Percentiles rank a stretch among this genome's conserved stretches.
Conservation (phyloP, 2,888 invertebrate species). For the Meliscaeva auricollis region DNA sequence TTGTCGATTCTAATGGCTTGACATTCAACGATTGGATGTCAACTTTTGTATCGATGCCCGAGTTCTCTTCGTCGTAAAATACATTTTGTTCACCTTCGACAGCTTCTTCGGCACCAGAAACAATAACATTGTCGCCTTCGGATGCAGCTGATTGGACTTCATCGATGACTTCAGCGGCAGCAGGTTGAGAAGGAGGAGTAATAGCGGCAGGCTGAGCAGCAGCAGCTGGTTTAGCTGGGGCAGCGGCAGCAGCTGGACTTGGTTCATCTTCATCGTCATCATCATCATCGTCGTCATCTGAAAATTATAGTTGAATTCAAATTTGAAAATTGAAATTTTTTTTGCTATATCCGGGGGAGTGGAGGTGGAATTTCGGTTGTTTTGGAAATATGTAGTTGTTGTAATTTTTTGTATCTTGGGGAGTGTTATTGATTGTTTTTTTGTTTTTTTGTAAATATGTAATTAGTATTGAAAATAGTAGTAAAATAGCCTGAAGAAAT, state of each 20-base stretch:
- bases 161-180: slow-evolving; percentile 78
- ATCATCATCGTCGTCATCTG: slow-evolving; percentile 87
- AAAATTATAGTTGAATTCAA: slow-evolving; percentile 79
- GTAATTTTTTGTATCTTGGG: too few relatives aligned
- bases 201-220: slow-evolving; percentile 79
- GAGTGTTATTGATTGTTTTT: too few relatives aligned
- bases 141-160: slow-evolving; percentile 53
- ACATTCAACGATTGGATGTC: slow-evolving; percentile 77
- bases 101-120: slow-evolving; percentile 77
- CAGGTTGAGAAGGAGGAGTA: slow-evolving; percentile 79
- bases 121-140: slow-evolving; percentile 60
- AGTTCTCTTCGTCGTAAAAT: slow-evolving; percentile 83
- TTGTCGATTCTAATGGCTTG: slow-evolving; percentile 74
- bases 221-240: slow-evolving; percentile 82
- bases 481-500: too few relatives aligned
- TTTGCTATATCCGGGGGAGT: not conserved
- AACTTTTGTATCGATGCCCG: slow-evolving; percentile 79
- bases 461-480: too few relatives aligned
- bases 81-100: slow-evolving; percentile 84
- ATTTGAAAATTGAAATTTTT: slow-evolving; percentile 59
- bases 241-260: slow-evolving; percentile 83
- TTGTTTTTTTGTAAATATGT: too few relatives aligned
- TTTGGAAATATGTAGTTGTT: too few relatives aligned
- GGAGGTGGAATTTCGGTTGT: not conserved
- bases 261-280: slow-evolving; percentile 86